Conservation (phyloP, 2,797 vertebrate genomes). For the Rhodeus uyekii region DNA sequence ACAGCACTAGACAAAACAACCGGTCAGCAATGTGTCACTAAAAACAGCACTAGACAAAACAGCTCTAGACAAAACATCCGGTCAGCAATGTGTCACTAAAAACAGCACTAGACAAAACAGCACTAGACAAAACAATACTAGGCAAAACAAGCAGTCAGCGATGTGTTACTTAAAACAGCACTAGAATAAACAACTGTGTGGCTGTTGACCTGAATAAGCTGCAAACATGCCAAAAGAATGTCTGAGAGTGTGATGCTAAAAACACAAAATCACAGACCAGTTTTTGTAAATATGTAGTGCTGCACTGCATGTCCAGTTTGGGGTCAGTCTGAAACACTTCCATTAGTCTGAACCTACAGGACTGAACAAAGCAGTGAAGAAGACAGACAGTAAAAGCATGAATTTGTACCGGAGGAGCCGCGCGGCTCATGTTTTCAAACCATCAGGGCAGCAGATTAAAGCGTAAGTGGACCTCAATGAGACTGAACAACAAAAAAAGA, state of each 20-base stretch:
- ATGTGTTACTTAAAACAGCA: not conserved
- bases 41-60: not conserved
- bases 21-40: too few relatives aligned
- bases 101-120: too few relatives aligned
- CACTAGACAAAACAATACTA: too few relatives aligned
- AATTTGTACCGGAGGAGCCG: not conserved
- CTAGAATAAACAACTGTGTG: not conserved
- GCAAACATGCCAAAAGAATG: not conserved
- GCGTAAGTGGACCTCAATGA: conserved; percentile 2
- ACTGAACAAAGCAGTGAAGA: not conserved
- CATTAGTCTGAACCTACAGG: not conserved
- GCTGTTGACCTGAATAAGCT: not conserved
- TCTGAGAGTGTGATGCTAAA: not conserved
- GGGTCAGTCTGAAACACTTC: not conserved
- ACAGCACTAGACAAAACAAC: not conserved
- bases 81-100: too few relatives aligned
- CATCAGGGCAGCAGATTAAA: not conserved
- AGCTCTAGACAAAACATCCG: too few relatives aligned
- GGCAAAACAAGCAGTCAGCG: not conserved
- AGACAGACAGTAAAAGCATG: not conserved
- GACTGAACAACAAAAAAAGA: conserved; percentile 9
- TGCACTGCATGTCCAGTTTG: not conserved
- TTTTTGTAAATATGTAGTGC: not conserved
- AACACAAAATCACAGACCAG: not conserved
- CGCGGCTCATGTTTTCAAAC: not conserved